phyloP scores from a whole-genome alignment of 2,113 vertebrate species.

The Saguinus midas region DNA sequence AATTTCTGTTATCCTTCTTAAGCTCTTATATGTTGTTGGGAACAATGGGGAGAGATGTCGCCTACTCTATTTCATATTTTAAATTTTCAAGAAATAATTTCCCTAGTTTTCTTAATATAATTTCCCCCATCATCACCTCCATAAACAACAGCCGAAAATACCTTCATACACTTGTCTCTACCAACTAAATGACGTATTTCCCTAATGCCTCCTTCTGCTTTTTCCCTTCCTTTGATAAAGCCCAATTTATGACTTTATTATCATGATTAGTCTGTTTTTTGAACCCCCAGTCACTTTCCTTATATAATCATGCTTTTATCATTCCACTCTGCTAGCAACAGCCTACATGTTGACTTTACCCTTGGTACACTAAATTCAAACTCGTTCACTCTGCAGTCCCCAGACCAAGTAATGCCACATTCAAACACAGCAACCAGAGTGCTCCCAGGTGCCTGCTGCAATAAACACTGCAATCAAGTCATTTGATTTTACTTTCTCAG shows the following conservation, averaged over 20 bases:
- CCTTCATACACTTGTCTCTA: background rate
- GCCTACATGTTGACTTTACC: constrained; percentile 42
- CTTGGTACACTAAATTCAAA: constrained; percentile 48
- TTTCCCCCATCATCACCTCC: background rate
- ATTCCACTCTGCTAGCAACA: constrained; percentile 10
- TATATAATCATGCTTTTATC: constrained; percentile 53
- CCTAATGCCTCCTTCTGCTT: background rate
- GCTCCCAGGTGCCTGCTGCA: constrained; percentile 62
- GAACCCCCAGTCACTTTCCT: constrained; percentile 52
- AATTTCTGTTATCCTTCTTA: constrained; percentile 6
- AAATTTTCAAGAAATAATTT: constrained; percentile 30
- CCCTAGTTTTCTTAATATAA: background rate
- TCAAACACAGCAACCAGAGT: constrained; percentile 27
- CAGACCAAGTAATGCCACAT: constrained; percentile 54
- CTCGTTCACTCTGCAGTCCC: constrained; percentile 30
- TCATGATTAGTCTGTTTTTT: constrained; percentile 54
- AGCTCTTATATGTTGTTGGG: background rate
- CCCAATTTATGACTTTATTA: constrained; percentile 50
- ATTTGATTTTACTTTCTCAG: constrained; percentile 62
- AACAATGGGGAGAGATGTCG: background rate
- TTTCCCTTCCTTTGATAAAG: constrained; percentile 33
- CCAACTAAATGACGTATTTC: constrained; percentile 31
- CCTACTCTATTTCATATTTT: background rate
- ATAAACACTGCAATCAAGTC: constrained; percentile 62
- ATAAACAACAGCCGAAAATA: constrained; percentile 44